Evolutionary conservation across 2,888 invertebrate genomes (phyloP).

Genomic region (Steromphala cineraria): DNA sequence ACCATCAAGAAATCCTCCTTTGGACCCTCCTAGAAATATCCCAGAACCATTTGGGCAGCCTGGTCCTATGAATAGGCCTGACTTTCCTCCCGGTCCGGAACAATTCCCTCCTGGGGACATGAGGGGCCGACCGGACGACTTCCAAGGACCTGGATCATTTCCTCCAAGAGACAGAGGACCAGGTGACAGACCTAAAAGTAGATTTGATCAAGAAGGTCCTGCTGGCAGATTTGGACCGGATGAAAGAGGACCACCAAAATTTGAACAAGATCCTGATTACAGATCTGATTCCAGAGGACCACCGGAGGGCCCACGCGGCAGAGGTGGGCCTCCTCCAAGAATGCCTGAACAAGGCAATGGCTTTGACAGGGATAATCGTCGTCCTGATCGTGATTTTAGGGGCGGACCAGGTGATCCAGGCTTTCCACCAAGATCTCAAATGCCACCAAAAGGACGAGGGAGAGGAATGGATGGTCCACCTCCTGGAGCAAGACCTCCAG

Average conservation of each 20-base stretch:
- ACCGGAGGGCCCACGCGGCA: slow-evolving; percentile 25
- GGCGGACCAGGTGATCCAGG: slow-evolving; percentile 22
- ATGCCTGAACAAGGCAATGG: slow-evolving; percentile 23
- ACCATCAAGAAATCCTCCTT: not conserved
- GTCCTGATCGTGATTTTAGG: not conserved
- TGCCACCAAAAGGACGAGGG: slow-evolving; percentile 13
- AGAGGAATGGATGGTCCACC: not conserved
- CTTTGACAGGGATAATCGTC: slow-evolving; percentile 2
- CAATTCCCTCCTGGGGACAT: slow-evolving; percentile 1
- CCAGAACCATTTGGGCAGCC: slow-evolving; percentile 1
- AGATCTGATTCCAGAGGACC: slow-evolving; percentile 12
- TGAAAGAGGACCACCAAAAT: not conserved
- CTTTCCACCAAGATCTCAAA: slow-evolving; percentile 6
- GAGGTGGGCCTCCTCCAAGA: slow-evolving; percentile 4
- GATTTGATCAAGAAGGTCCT: slow-evolving; percentile 22
- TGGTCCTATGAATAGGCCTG: not conserved
- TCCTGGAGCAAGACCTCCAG: not conserved
- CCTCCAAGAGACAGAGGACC: slow-evolving; percentile 15
- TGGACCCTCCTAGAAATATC: not conserved
- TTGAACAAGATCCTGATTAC: not conserved
- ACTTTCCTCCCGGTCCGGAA: not conserved
- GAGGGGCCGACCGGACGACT: not conserved
- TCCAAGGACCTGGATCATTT: not conserved
- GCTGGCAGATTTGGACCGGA: slow-evolving; percentile 18
- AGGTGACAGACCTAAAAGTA: slow-evolving; percentile 11